These are phyloP conservation scores for Prunella strophiata DNA, from an alignment of 2,797 vertebrate species.

Conservation along the genomic window DNA sequence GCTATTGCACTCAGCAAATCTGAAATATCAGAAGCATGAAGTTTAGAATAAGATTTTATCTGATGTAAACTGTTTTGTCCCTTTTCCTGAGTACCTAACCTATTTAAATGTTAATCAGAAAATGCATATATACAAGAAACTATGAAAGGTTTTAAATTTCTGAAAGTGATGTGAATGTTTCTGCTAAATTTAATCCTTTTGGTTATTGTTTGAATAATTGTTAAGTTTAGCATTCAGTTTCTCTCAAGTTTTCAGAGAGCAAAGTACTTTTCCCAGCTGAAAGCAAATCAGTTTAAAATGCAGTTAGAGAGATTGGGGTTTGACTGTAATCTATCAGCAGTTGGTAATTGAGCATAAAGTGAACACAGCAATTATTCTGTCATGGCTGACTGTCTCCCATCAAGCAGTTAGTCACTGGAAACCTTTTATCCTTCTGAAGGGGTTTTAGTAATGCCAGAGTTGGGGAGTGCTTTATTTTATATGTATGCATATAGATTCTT, in stretches of 20 bases:
- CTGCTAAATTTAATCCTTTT: conserved; percentile 51
- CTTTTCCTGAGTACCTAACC: conserved; percentile 65
- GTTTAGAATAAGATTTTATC: conserved; percentile 50
- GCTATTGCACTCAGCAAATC: conserved; percentile 99
- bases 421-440: conserved; percentile 60
- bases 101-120: conserved; percentile 75
- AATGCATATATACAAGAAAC: conserved; percentile 73
- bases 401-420: conserved; percentile 56
- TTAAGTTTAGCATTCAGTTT: conserved; percentile 35
- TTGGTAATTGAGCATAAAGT: conserved; percentile 59
- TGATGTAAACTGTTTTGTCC: conserved; percentile 53
- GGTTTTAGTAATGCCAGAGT: conserved; percentile 57
- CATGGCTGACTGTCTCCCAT: conserved; percentile 38
- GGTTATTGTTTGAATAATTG: conserved; percentile 35
- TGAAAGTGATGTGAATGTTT: conserved; percentile 66
- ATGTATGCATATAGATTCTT: conserved; percentile 33
- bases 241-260: conserved; percentile 25
- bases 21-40: conserved; percentile 92
- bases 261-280: conserved; percentile 57
- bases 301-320: conserved; percentile 30
- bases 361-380: conserved; percentile 37
- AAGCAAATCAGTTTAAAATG: conserved; percentile 44
- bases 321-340: conserved; percentile 46
- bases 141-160: conserved; percentile 70
- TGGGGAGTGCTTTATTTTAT: conserved; percentile 68